These are phyloP conservation scores for Illadopsis cleaveri DNA, from an alignment of 2,113 vertebrate species.

Conservation along the genomic window DNA sequence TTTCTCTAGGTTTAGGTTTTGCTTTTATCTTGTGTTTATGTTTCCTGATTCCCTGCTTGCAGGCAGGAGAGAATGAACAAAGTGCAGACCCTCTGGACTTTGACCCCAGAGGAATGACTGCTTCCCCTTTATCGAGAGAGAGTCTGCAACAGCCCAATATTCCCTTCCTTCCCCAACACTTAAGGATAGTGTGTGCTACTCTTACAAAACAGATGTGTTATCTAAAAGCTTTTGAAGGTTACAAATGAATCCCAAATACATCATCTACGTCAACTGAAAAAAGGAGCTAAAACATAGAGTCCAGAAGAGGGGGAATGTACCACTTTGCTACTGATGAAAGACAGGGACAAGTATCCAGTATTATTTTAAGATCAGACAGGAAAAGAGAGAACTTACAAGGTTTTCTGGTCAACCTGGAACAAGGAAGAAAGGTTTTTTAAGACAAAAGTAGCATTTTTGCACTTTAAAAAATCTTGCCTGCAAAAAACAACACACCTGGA, in stretches of 20 bases:
- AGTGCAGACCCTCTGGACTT: neutral
- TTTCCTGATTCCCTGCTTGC: neutral
- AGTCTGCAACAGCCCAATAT: neutral
- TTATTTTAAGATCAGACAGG: neutral
- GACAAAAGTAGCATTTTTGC: neutral
- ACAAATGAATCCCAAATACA: neutral
- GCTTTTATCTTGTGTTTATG: slow-evolving; percentile 8
- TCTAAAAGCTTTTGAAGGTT: neutral
- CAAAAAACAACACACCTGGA: neutral
- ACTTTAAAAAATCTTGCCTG: neutral
- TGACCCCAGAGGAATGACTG: neutral
- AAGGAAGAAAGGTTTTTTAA: neutral
- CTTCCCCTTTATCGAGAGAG: neutral
- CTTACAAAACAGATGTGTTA: neutral
- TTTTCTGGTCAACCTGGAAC: neutral
- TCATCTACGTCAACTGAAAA: neutral
- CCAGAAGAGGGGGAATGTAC: neutral
- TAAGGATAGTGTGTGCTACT: neutral
- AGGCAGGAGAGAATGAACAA: neutral
- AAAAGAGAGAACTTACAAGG: neutral
- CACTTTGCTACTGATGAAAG: neutral
- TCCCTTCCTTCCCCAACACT: neutral
- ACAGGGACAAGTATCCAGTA: neutral
- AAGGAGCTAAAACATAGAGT: neutral
- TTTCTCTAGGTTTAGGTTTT: neutral